Evolutionary conservation across 2,888 invertebrate species (phyloP), one percentile per base, ranked within the genome.

Genomic region (Tenthredo scrophulariae): DNA sequence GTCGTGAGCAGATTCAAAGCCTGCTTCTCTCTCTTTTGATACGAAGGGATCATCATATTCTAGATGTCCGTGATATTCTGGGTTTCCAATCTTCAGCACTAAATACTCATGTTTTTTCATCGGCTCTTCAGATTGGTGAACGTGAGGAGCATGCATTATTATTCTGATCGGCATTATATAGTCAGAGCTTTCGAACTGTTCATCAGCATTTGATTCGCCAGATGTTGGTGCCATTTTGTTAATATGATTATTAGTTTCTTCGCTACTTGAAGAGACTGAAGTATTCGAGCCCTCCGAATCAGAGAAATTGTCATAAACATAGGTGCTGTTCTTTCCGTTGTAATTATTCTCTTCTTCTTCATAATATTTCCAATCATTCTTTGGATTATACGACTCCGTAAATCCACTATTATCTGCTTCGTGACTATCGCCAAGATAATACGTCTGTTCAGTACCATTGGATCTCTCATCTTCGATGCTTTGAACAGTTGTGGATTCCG

Each of bases 91-190:
- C 40, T 90, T 90, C 43, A 92, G 85, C 9, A 92, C 88, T 15
- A 92, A 70, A 79, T 91, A 91, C 40, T 91, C 91, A 75, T 92
- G 89, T 50, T 89, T 90, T 72, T 88, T 88, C 6, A 87, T 86
- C 4, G 87, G n/a, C 67, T 88, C 88, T 13, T 84, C 85, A 79
- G 89, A 87, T n/a, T 85, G 85, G 84, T 92, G 92, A 37, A 89
- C 86, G 84, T 93, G 93, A 1, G 92, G 92, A 1, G 91, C 90
- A 37, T 89, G 89, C 90, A 93, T 90, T 85, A 93, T 91, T 85
- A 93, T 90, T n/a, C 89, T 89, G 46, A 92, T 87, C 33, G 92
- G 91, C 3, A 91, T 67, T n/a, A 82, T 58, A 18, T 85, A 84
- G 70, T 85, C 86, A 29, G 13, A 37, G 4, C 29, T 75, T 33